A percentile compares a stretch with the other conserved stretches of the same genome.
Conservation (phyloP, 2,888 invertebrate genomes). For the Tiliacea citrago region DNA sequence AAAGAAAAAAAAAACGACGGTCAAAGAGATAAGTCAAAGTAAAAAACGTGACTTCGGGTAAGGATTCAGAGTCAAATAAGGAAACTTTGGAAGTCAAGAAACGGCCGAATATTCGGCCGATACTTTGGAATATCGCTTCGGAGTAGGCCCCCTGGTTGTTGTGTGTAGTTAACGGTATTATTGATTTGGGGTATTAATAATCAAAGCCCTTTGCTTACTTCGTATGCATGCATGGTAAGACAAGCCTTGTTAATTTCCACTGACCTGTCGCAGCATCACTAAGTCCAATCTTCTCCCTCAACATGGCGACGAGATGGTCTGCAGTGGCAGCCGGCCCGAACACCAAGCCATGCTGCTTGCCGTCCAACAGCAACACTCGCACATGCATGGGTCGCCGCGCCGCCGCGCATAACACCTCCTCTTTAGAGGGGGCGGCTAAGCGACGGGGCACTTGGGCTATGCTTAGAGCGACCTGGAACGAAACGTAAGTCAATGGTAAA, state of each 20-base stretch:
- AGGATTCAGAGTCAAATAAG: no score
- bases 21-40: no score
- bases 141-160: no score
- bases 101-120: no score
- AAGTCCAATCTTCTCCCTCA: conserved; percentile 97
- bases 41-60: no score
- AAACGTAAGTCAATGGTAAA: not conserved
- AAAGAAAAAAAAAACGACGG: no score
- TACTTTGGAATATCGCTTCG: no score
- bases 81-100: no score
- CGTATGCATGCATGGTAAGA: no score
- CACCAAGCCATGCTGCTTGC: conserved; percentile 98
- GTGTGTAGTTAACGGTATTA: not conserved
- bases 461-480: conserved; percentile 86
- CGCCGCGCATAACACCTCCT: conserved; percentile 98
- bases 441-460: conserved; percentile 92
- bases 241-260: no score
- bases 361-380: conserved; percentile 97
- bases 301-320: conserved; percentile 96
- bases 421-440: conserved; percentile 97
- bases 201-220: not conserved
- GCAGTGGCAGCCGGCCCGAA: conserved; percentile 98
- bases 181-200: no score
- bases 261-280: conserved; percentile 93
- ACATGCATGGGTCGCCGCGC: conserved; percentile 97